Base-by-base conservation (phyloP, 2,797 vertebrate species). In the Triplophysa yarkandensis region DNA sequence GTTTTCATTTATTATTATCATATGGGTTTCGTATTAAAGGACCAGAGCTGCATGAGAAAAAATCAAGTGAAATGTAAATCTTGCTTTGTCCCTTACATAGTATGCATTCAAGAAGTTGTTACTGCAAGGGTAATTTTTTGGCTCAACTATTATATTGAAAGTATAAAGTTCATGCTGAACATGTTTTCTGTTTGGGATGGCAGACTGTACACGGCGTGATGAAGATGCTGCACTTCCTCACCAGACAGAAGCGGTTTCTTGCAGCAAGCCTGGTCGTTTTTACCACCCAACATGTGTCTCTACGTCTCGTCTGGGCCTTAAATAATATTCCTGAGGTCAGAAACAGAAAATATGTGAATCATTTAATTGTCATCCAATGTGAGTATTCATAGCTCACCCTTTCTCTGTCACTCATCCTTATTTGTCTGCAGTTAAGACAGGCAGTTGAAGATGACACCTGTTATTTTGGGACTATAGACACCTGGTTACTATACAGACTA, bases 381-480 rank as follows among this genome's bases (percentile, higher is more conserved):
- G 19, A 10, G 16, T 43, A 68, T 14, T n/a, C 28, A 4, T 57
- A 52, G 13, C 25, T 34, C 6, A 62, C 4, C 16, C n/a, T n/a
- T n/a, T n/a, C n/a, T n/a, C n/a, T n/a, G n/a, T n/a, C n/a, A n/a
- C n/a, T 28, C 5, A 54, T 4, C 4, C 19, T 16, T 21, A 9
- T 76, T 28, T 36, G 30, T 76, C 57, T 68, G 21, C 83, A 98
- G 97, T 90, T 95, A 50, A 77, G 77, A 78, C 88, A 93, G 76
- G 95, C 96, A 2, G 86, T 89, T 4, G 88, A 85, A 81, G 91
- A 95, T 75, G 93, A 85, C 10, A 94, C 91, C 74, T 99, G 97
- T 87, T 97, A 93, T 87, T 97, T 98, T 86, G 97, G 97, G 67
- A 98, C 95, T 16, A 80, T 98, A 68, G 97, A 99, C 79, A 95